These are phyloP conservation scores for Drosophila lowei DNA, from an alignment of 1,140 invertebrate species.

Conservation along the genomic window DNA sequence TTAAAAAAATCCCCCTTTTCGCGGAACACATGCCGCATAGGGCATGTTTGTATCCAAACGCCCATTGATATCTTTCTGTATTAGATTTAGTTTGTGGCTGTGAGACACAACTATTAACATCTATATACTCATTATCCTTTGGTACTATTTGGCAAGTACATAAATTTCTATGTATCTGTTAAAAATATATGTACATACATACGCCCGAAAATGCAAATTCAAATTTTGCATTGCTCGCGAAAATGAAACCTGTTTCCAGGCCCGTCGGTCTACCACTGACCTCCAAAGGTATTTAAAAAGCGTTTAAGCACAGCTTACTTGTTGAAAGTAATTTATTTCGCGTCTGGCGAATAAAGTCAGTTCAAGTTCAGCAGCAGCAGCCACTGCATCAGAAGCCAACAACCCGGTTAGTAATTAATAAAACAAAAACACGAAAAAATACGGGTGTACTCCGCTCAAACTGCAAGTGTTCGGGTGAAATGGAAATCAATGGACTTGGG, in stretches of 20 bases:
- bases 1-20: constrained; percentile 53
- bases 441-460: background rate
- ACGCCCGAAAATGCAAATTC: constrained; percentile 41
- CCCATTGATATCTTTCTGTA: too few species aligned
- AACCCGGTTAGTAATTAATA: constrained; percentile 46
- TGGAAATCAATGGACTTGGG: constrained; percentile 3
- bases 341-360: constrained; percentile 35
- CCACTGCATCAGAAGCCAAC: constrained; percentile 49
- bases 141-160: constrained; percentile 4
- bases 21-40: constrained; percentile 30
- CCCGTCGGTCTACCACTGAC: constrained; percentile 57
- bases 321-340: constrained; percentile 48
- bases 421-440: constrained; percentile 13
- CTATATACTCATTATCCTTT: background rate
- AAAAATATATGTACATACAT: background rate
- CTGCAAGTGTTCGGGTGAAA: background rate
- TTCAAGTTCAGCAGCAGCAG: constrained; percentile 51
- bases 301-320: constrained; percentile 44
- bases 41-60: background rate
- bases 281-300: constrained; percentile 54
- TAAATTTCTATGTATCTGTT: background rate
- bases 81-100: background rate
- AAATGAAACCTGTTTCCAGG: constrained; percentile 66
- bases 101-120: too few species aligned
- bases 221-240: constrained; percentile 48